Percentiles rank a stretch among this genome's conserved stretches.
These are phyloP conservation scores for Tachypleus tridentatus DNA, from an alignment of 1,140 invertebrate species.

Conservation along the genomic window DNA sequence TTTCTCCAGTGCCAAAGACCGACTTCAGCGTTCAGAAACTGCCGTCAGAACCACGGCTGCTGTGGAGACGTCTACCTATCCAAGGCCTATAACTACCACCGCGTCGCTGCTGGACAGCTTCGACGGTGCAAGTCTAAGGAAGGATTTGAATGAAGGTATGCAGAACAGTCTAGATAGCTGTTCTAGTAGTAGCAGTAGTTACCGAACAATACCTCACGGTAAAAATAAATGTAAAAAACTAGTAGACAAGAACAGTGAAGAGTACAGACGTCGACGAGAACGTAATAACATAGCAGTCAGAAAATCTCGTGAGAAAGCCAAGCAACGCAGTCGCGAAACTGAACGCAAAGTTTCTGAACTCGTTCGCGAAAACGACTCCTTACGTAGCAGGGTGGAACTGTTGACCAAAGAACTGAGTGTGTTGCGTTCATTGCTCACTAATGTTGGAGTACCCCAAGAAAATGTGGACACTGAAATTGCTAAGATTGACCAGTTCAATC, in stretches of 20 bases:
- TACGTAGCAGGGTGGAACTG: conserved; percentile 83
- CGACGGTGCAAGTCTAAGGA: background rate
- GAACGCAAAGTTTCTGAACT: conserved; percentile 87
- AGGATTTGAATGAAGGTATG: too few species aligned
- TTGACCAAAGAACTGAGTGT: conserved; percentile 85
- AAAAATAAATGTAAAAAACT: conserved; percentile 21
- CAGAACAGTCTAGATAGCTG: too few species aligned
- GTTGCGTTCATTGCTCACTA: conserved; percentile 54
- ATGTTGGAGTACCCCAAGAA: conserved; percentile 23
- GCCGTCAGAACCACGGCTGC: background rate
- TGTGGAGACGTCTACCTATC: conserved; percentile 3
- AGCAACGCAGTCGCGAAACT: conserved; percentile 80
- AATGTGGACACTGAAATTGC: conserved; percentile 23
- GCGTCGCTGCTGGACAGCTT: background rate
- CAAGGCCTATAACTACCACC: conserved; percentile 2
- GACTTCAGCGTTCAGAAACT: background rate
- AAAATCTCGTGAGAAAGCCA: conserved; percentile 93
- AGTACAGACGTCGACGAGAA: conserved; percentile 80
- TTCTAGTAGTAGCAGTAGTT: background rate
- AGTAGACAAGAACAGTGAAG: conserved; percentile 79
- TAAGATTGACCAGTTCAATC: conserved; percentile 11
- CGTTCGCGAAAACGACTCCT: conserved; percentile 82
- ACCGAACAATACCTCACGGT: background rate
- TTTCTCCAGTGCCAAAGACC: too few species aligned
- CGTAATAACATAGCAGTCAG: conserved; percentile 95